These are phyloP conservation scores for Drosophila lacertosa DNA, from an alignment of 1,140 invertebrate genomes.

Conservation along the genomic window DNA sequence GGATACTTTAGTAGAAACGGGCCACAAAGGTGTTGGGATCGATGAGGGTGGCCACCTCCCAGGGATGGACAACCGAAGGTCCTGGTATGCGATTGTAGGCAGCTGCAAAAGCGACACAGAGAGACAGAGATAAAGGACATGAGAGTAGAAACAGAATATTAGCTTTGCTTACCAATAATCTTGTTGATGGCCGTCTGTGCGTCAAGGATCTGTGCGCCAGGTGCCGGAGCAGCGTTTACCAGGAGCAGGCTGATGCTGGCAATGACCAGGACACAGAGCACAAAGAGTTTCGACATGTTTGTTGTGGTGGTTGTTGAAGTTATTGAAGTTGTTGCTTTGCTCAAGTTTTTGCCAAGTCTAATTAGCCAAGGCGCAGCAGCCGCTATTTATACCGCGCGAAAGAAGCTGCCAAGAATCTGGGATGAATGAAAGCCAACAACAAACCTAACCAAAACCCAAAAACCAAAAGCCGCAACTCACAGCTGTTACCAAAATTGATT, in stretches of 20 bases:
- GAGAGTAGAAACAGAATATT: not conserved
- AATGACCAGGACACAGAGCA: constrained; percentile 39
- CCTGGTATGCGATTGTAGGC: constrained; percentile 69
- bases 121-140: not conserved
- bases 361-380: constrained; percentile 45
- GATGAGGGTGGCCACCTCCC: constrained; percentile 62
- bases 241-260: constrained; percentile 46
- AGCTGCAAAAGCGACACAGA: constrained; percentile 23
- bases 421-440: constrained; percentile 45
- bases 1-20: constrained; percentile 23
- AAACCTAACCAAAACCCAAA: no score
- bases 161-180: constrained; percentile 58
- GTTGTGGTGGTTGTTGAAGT: constrained; percentile 22
- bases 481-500: constrained; percentile 56
- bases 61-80: constrained; percentile 58
- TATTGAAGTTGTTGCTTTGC: constrained; percentile 23
- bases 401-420: constrained; percentile 10
- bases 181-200: constrained; percentile 68
- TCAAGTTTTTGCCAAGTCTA: constrained; percentile 53
- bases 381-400: constrained; percentile 67
- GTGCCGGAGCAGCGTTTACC: constrained; percentile 54
- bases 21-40: constrained; percentile 71
- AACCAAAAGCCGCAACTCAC: constrained; percentile 22
- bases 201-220: constrained; percentile 51
- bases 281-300: constrained; percentile 57